A percentile compares a stretch with the other conserved stretches of the same genome.
Conservation (phyloP, 2,113 vertebrate genomes). For the Lota lota region DNA sequence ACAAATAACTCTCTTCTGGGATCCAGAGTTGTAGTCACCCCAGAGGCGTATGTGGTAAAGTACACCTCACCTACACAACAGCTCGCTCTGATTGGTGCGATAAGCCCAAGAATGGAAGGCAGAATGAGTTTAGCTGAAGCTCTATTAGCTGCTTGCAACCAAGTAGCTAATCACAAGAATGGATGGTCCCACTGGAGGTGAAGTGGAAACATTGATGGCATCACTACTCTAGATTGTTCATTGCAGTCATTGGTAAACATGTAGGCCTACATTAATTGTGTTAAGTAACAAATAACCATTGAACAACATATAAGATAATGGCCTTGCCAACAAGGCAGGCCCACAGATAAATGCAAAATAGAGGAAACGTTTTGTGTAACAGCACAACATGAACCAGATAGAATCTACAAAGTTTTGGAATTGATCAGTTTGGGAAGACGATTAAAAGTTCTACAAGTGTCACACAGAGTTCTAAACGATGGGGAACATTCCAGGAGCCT, state of each 20-base stretch:
- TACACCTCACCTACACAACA: constrained; percentile 4
- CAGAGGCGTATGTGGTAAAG: constrained; percentile 1
- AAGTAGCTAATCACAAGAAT: background rate
- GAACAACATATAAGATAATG: no score
- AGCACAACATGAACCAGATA: no score
- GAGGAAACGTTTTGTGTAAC: no score
- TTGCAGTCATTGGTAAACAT: background rate
- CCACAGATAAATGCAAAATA: no score
- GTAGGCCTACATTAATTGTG: background rate
- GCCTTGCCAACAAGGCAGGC: no score
- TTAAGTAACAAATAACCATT: no score
- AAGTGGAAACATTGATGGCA: constrained; percentile 2
- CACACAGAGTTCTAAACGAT: no score
- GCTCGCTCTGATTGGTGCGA: background rate
- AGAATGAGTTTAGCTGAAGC: constrained; percentile 11
- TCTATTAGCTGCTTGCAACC: constrained; percentile 1
- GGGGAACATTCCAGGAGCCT: background rate
- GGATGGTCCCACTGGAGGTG: constrained; percentile 5
- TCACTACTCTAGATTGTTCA: no score
- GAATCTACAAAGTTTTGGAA: no score
- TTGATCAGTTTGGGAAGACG: no score
- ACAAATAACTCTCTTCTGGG: constrained; percentile 14
- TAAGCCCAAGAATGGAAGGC: constrained; percentile 11
- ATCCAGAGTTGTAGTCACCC: constrained; percentile 5
- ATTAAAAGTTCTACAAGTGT: no score